A percentile compares a stretch with the other conserved stretches of the same genome.
These are phyloP conservation scores for Clarias pachynema DNA, from an alignment of 2,797 vertebrate genomes.

Conservation along the genomic window DNA sequence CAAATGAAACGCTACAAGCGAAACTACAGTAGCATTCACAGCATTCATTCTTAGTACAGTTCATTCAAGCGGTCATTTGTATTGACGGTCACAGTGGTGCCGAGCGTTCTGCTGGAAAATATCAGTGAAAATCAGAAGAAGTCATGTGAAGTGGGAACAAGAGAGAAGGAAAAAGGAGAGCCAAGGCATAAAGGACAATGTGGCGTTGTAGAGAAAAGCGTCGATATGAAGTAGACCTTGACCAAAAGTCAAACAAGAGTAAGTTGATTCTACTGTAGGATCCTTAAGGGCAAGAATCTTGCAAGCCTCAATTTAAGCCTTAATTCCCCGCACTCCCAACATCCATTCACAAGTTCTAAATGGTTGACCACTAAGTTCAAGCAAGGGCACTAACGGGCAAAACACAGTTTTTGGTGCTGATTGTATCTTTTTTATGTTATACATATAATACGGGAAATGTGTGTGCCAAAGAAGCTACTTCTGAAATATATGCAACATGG, in stretches of 20 bases:
- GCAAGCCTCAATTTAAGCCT: not conserved
- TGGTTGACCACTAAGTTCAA: not conserved
- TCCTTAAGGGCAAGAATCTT: not conserved
- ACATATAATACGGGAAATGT: no score
- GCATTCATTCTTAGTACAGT: not conserved
- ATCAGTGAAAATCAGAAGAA: not conserved
- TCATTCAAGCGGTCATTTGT: not conserved
- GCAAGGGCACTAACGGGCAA: not conserved
- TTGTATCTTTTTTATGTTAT: no score
- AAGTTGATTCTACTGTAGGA: not conserved
- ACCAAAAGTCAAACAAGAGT: not conserved
- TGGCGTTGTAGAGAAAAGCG: not conserved
- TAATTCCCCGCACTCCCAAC: not conserved
- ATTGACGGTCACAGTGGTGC: not conserved
- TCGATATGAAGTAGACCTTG: not conserved
- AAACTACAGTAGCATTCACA: not conserved
- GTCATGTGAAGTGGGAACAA: not conserved
- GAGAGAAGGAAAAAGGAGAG: not conserved
- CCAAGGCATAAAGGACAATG: not conserved
- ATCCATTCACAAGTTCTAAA: not conserved
- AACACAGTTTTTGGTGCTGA: no score
- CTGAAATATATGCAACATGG: no score
- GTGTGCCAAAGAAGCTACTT: no score
- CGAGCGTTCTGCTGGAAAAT: not conserved
- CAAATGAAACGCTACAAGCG: not conserved